phyloP scores from a whole-genome alignment of 1,140 invertebrate genomes.

The Dysdera silvatica region DNA sequence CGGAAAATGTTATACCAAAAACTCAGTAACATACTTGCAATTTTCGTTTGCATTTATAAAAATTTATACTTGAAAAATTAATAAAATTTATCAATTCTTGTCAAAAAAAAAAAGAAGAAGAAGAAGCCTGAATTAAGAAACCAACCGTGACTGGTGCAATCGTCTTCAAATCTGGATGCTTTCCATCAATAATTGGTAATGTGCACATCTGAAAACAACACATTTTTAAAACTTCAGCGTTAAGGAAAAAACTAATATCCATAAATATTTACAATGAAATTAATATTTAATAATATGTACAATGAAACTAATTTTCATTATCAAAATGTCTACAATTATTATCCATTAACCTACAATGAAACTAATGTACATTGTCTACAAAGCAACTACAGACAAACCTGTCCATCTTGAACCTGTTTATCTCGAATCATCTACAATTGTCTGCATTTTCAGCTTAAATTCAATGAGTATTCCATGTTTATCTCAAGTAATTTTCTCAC shows the following conservation, averaged over 20 bases:
- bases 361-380: too few relatives aligned
- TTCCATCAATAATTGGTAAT: conserved; percentile 67
- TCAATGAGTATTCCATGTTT: too few relatives aligned
- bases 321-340: too few relatives aligned
- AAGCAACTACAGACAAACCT: too few relatives aligned
- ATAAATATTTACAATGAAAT: background rate
- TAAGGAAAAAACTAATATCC: background rate
- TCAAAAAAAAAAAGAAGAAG: background rate
- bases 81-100: background rate
- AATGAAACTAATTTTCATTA: background rate
- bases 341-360: too few relatives aligned
- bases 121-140: too few relatives aligned
- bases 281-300: background rate
- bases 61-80: background rate
- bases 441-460: too few relatives aligned
- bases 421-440: too few relatives aligned
- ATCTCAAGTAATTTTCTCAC: too few relatives aligned
- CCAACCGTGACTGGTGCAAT: conserved; percentile 63
- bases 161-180: conserved; percentile 75
- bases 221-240: background rate
- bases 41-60: background rate
- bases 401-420: too few relatives aligned
- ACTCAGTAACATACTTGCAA: background rate
- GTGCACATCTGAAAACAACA: conserved; percentile 50
- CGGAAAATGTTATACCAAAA: background rate